Base-by-base conservation (phyloP, 2,797 vertebrate genomes). In the Sebastiscus tertius region DNA sequence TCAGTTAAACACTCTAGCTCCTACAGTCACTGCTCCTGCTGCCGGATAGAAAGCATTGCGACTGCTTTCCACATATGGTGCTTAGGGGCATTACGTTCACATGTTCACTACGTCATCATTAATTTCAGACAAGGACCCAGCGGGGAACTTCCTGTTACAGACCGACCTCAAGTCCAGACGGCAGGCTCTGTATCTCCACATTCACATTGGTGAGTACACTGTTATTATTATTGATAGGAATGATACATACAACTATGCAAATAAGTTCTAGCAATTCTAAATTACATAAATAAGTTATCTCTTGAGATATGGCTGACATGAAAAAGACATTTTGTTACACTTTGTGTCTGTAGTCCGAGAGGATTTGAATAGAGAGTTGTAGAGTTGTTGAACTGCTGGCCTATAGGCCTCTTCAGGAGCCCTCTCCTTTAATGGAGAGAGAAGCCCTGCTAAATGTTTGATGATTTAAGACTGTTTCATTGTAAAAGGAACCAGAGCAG, bases 381-480 rank as follows among this genome's bases (percentile, higher is more conserved):
- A 10, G 1, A 39, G 27, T 22, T 64, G 46, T 56, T 46, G 49
- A 59, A 64, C 46, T 49, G 56, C 65, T 63, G 42, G 71, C 73
- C 1, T 42, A 16, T 29, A 18, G 34, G 27, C 1, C 79, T 83
- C 72, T 74, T 72, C 3, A 42, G 55, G 5, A 77, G 77, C 39
- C 27, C 5, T 73, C 24, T 66, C 81, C 81, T 89, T 92, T 90
- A 91, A 93, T 89, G 77, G 82, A 88, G 84, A 90, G 68, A 89
- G 88, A 87, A 64, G 13, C 60, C 77, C 79, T 89, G 79, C 68
- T 93, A 91, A 89, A 94, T 92, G 87, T 93, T 93, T 93, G 89
- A 94, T 92, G 87, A 84, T 90, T 91, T 92, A 93, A 86, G 90
- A 89, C 88, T 64, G 75, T 90, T 94, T 92, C 85, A 88, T 92